Evolutionary conservation across 2,113 vertebrate genomes (phyloP), one percentile per base, ranked within the genome.

Genomic region (Actenoides lindsayi): DNA sequence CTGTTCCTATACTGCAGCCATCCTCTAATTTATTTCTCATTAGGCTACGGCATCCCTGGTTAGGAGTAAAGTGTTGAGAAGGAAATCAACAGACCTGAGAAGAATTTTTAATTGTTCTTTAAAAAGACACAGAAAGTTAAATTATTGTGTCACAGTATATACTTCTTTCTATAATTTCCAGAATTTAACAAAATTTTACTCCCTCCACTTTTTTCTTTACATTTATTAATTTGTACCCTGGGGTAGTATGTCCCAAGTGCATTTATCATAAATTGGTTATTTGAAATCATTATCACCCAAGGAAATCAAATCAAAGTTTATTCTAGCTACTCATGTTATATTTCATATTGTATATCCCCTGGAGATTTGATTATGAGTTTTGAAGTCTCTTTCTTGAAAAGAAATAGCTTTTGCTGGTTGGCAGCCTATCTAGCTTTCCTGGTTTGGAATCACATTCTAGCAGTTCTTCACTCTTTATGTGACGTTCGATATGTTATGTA

Each of bases 11-110:
- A 75, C 27, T 60, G 20, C 48, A 79, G n/a, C 53, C 80, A 91
- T 81, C 27, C 13, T 90, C 56, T 93, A 86, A 96, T 94, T 96
- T 96, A 81, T 96, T 96, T 94, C 88, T 95, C 42, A 79, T 94
- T 92, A 92, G 56, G 31, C 65, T 80, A 11, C 48, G 35, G 80
- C 33, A 71, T 94, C 46, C 30, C 70, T 83, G 44, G 62, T 79
- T 79, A 71, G 67, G 35, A 93, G 21, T 63, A 81, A 94, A 92
- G 68, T 35, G 41, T 90, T 88, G 71, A 75, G 64, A 78, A 90
- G 35, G 65, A 81, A 75, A 84, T 86, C 86, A 94, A 50, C 56
- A 94, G 42, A 68, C 57, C 83, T 78, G 48, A 83, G 68, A 88
- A 81, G 83, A 93, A 88, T 88, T 90, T 91, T 73, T 67, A 83